Evolutionary conservation across 2,888 invertebrate species (phyloP).

Genomic region (Pecten maximus): DNA sequence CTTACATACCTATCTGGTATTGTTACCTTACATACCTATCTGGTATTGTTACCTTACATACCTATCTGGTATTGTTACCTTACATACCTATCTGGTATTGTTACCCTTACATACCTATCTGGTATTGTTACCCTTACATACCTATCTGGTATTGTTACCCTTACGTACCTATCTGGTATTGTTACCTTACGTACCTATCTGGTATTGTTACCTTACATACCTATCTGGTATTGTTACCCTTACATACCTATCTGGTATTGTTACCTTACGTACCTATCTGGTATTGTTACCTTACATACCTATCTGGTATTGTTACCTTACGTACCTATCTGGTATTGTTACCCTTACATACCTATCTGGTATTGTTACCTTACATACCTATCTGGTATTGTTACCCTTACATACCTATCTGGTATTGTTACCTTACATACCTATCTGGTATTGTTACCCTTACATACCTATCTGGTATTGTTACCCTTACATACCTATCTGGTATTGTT

Average conservation of each 20-base stretch:
- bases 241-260: background rate
- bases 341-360: background rate
- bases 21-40: background rate
- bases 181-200: background rate
- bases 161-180: background rate
- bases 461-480: background rate
- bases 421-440: background rate
- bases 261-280: background rate
- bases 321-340: background rate
- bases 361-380: background rate
- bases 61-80: background rate
- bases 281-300: background rate
- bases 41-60: background rate
- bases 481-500: background rate
- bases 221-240: background rate
- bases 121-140: background rate
- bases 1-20: background rate
- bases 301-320: background rate
- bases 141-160: background rate
- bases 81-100: background rate
- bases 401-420: background rate
- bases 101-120: background rate
- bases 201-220: background rate
- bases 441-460: background rate
- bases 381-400: background rate